Evolutionary conservation across 2,113 vertebrate species (phyloP), one percentile per base, ranked within the genome.

Genomic region (Brachyistius frenatus): DNA sequence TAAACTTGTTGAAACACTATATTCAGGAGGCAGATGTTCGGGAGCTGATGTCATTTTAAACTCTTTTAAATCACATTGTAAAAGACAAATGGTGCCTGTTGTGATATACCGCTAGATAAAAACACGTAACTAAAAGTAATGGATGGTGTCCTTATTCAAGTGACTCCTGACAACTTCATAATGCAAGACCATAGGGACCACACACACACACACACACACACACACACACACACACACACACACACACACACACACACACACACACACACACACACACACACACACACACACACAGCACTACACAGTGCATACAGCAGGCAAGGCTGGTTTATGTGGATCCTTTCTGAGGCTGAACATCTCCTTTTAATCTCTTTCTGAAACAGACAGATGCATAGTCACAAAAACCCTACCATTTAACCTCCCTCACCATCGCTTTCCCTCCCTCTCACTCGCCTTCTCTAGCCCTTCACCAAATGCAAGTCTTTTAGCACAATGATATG

Each of bases 401-500:
- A 72, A 76, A 39, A 52, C n/a, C 50, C 46, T 3, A 30, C 66
- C 8, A 52, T 23, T 57, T 37, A 69, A 70, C 71, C 63, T 52
- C 64, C 53, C 50, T 52, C 8, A n/a, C 37, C 31, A 3, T 33
- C 7, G 7, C 58, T 76, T 61, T 68, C 35, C 73, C 65, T 81
- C 61, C 63, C 60, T 73, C 73, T 83, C 49, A 33, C 72, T 78
- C 52, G 71, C 65, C 66, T 77, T 87, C 78, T 52, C 33, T 72
- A 72, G 66, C 78, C 77, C 57, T 78, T 75, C 80, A 60, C 73
- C 53, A 53, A 76, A 72, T 65, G 78, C 57, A 58, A 78, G 83
- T 88, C 63, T 84, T 89, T 80, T 78, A 76, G 81, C 82, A 86
- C 76, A 84, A 81, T 81, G 84, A 92, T 83, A 90, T 85, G 93